Conservation (phyloP, 2,888 invertebrate species). For the Tinea trinotella region DNA sequence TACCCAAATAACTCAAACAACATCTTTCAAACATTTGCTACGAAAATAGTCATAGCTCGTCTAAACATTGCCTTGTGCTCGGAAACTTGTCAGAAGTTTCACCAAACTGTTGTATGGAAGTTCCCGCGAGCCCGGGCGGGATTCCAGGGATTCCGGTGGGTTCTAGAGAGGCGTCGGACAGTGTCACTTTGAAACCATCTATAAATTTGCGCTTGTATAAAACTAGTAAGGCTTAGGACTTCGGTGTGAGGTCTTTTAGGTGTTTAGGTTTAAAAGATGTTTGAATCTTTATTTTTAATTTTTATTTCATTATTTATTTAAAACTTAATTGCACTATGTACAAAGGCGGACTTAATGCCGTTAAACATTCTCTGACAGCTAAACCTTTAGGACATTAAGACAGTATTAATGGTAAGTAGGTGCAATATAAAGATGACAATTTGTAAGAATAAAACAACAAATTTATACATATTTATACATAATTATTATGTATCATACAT, state of each 20-base stretch:
- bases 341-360: too few relatives aligned
- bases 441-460: too few relatives aligned
- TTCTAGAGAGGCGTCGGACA: conserved; percentile 19
- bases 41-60: conserved; percentile 38
- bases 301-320: too few relatives aligned
- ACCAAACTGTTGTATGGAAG: conserved; percentile 30
- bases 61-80: conserved; percentile 38
- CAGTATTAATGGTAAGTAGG: too few relatives aligned
- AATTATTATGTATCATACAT: too few relatives aligned
- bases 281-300: too few relatives aligned
- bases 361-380: too few relatives aligned
- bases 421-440: too few relatives aligned
- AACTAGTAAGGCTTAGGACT: background rate
- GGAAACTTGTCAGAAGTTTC: conserved; percentile 48
- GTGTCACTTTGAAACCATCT: conserved; percentile 19
- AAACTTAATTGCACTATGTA: too few relatives aligned
- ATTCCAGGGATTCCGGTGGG: conserved; percentile 29
- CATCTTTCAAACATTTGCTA: conserved; percentile 19
- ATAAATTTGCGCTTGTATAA: conserved; percentile 11
- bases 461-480: too few relatives aligned
- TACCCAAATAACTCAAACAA: conserved; percentile 13
- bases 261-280: background rate
- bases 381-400: too few relatives aligned
- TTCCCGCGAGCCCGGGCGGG: conserved; percentile 23
- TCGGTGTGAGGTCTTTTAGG: background rate